Base-by-base conservation (phyloP, 2,113 vertebrate genomes). In the Notothenia coriiceps region DNA sequence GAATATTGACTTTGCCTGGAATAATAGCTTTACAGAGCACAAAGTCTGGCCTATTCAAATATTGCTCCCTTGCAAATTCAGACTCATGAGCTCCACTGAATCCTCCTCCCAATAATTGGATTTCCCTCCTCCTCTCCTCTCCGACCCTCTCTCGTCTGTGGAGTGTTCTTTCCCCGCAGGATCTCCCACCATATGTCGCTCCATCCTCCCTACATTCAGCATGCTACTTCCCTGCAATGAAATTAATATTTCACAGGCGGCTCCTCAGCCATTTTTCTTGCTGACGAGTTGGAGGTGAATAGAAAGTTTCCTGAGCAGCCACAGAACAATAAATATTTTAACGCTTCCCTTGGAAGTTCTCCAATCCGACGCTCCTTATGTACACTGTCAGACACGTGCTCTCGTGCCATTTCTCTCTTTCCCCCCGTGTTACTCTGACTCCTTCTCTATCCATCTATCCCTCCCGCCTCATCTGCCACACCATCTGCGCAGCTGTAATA, bases 401-500 rank as follows among this genome's bases (percentile, higher is more conserved):
- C 47, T 57, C 12, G 33, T 73, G 79, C 67, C 68, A 74, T 83
- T 77, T 46, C 78, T 82, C 87, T 79, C 61, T 59, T 67, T 67
- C 57, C 60, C 75, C 0, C 75, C 0, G 50, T 83, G 82, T 80
- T 55, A 22, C 57, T 66, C 60, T 71, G 60, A 15, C 75, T 74
- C 84, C 75, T 85, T 52, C 77, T 87, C 80, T 68, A 74, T 85
- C 76, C 83, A 77, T 87, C 83, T 78, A 80, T 66, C 79, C 86
- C 80, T 89, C 83, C 88, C 78, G 60, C 83, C 86, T 93, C 93
- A 88, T 93, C 90, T 91, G 90, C 88, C 69, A 74, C 78, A 79
- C 92, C 93, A 94, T 93, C 93, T 94, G 93, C 91, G 89, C 89
- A 90, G 89, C 86, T 89, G 88, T 73, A 90, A 85, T 86, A 86